Base-by-base conservation (phyloP, 2,888 invertebrate genomes). In the Blastobasis adustella region DNA sequence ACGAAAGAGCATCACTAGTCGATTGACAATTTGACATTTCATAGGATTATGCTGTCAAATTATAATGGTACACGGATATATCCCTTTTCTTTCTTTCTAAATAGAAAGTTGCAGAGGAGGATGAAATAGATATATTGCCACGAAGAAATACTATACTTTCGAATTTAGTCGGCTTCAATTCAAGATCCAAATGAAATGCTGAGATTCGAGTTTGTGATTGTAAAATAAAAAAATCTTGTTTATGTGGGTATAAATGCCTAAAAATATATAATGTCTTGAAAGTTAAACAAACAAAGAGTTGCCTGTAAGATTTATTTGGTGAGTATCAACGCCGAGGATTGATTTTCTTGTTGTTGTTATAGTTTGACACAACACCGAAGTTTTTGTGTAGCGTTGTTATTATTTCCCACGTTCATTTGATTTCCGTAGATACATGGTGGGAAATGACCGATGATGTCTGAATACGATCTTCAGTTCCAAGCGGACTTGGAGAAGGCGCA, bases 401-500 rank as follows among this genome's bases (percentile, higher is more conserved):
- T 68, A 71, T 67, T 77, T 81, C 76, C 74, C 73, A 82, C 77
- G 77, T 66, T 75, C 65, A 62, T 62, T 69, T 66, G 63, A 73
- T 65, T 68, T 63, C 74, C 76, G 63, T 76, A 78, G 76, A 76
- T 73, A 71, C 61, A 67, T 65, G 59, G 66, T 66, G 65, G 63
- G 68, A 65, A 67, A 65, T 65, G 57, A 63, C 60, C 63, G 62
- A 84, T 65, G 69, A 89, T 89, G 89, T 88, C 89, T 50, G 95
- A 95, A 73, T 93, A 93, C 85, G 96, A 96, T 69, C 92, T 92
- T 67, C 93, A 95, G 80, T 96, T 94, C 73, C 91, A 95, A 89
- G 94, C 95, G 58, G 96, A 97, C 73, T 84, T 96, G 76, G 96
- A 96, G 80, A 93, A 94, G 77, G 96, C 96, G 1, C 95, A 95